Evolutionary conservation across 1,140 invertebrate genomes (phyloP).

Genomic region (Eriocheir sinensis): DNA sequence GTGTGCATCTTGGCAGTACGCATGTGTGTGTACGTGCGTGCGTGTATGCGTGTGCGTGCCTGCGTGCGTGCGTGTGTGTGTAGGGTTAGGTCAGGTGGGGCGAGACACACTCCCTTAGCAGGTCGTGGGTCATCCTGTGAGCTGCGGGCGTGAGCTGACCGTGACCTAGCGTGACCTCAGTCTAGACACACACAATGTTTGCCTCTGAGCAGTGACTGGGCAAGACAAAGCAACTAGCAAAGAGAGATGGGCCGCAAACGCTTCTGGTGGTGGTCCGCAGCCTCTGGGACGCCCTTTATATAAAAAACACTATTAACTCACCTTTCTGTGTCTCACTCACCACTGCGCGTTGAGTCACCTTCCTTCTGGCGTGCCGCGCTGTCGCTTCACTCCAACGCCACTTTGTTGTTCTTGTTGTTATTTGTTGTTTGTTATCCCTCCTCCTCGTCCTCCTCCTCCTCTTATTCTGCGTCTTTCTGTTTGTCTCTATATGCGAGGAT

Average conservation of each 20-base stretch:
- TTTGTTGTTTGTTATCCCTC: no score
- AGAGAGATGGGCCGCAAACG: slow-evolving; percentile 67
- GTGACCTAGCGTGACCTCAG: slow-evolving; percentile 67
- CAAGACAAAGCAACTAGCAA: slow-evolving; percentile 74
- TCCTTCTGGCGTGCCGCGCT: no score
- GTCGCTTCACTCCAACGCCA: no score
- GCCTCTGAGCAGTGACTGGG: slow-evolving; percentile 77
- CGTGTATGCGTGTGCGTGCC: no score
- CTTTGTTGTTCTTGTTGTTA: no score
- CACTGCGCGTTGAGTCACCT: no score
- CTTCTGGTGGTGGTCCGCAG: slow-evolving; percentile 67
- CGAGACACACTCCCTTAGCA: slow-evolving; percentile 56
- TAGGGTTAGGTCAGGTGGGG: not conserved
- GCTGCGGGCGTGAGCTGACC: slow-evolving; percentile 73
- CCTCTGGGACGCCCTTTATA: slow-evolving; percentile 40
- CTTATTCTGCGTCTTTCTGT: no score
- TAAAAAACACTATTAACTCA: slow-evolving; percentile 26
- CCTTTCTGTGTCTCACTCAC: slow-evolving; percentile 16
- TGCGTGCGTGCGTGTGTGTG: not conserved
- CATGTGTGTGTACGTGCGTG: slow-evolving; percentile 27
- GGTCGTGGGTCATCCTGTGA: slow-evolving; percentile 59
- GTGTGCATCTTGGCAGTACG: not conserved
- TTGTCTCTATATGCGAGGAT: no score
- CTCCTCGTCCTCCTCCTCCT: no score
- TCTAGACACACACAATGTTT: slow-evolving; percentile 58